phyloP scores from a whole-genome alignment of 2,113 vertebrate genomes.

The Tapirus terrestris region DNA sequence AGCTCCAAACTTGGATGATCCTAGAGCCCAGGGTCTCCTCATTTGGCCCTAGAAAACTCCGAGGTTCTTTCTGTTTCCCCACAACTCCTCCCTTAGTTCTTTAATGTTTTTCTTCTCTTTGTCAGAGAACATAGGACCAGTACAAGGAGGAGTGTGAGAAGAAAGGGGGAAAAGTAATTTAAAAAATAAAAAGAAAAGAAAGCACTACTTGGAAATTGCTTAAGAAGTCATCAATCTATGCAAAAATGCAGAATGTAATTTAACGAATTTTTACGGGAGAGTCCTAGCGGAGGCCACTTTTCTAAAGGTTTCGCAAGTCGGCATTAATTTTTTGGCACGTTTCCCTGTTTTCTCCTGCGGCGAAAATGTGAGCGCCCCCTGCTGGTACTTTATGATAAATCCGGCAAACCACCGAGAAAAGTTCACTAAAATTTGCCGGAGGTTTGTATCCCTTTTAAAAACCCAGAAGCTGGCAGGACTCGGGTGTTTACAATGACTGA shows the following conservation, averaged over 20 bases:
- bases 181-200: not conserved
- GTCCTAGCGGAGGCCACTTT: not conserved
- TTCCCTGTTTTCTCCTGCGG: not conserved
- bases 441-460: not conserved
- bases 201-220: not conserved
- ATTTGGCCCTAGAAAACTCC: not conserved
- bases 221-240: not conserved
- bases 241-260: not conserved
- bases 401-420: not conserved
- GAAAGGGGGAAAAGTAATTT: not conserved
- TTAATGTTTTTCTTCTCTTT: not conserved
- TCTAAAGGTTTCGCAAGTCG: not conserved
- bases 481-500: not conserved
- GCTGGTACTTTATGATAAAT: conserved; percentile 12
- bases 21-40: not conserved
- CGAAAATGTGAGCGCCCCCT: conserved; percentile 20
- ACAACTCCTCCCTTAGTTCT: not conserved
- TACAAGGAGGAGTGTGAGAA: not conserved
- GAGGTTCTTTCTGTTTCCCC: not conserved
- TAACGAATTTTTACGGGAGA: not conserved
- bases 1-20: not conserved
- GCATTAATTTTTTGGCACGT: not conserved
- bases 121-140: not conserved
- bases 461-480: not conserved
- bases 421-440: not conserved